phyloP scores from a whole-genome alignment of 2,888 invertebrate species.

The Diplazon laetatorius region DNA sequence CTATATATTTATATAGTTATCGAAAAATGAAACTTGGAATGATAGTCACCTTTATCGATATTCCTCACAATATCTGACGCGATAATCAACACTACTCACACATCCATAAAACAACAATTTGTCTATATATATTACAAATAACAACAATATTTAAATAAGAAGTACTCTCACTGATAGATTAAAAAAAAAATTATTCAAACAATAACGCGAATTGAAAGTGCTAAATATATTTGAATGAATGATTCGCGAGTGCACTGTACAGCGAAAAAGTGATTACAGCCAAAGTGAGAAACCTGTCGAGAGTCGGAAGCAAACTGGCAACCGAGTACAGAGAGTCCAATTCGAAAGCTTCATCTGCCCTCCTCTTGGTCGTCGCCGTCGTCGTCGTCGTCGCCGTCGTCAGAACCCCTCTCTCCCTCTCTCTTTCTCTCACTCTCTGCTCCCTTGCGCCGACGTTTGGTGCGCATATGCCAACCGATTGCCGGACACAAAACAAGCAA shows the following conservation, averaged over 20 bases:
- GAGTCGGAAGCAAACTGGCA: slow-evolving; percentile 56
- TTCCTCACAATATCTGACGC: neutral
- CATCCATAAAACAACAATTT: too few relatives aligned
- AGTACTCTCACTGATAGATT: too few relatives aligned
- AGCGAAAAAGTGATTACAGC: slow-evolving; percentile 19
- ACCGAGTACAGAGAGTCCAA: slow-evolving; percentile 52
- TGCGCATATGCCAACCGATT: slow-evolving; percentile 68
- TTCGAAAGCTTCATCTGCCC: slow-evolving; percentile 60
- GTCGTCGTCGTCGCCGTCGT: neutral
- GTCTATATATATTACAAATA: too few relatives aligned
- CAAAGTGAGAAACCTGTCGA: slow-evolving; percentile 38
- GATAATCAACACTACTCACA: neutral
- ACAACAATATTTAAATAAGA: too few relatives aligned
- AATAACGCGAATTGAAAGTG: neutral
- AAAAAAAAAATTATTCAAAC: neutral
- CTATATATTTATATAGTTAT: too few relatives aligned
- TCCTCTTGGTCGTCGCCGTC: slow-evolving; percentile 33
- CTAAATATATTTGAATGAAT: neutral
- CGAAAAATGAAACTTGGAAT: too few relatives aligned
- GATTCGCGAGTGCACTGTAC: neutral
- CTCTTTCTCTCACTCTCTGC: too few relatives aligned
- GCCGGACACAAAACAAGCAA: slow-evolving; percentile 17
- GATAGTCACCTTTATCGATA: too few relatives aligned
- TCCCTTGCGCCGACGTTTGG: slow-evolving; percentile 62
- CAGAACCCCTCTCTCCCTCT: slow-evolving; percentile 48